Base-by-base conservation (phyloP, 1,140 invertebrate genomes). In the Drosophila lacertosa region DNA sequence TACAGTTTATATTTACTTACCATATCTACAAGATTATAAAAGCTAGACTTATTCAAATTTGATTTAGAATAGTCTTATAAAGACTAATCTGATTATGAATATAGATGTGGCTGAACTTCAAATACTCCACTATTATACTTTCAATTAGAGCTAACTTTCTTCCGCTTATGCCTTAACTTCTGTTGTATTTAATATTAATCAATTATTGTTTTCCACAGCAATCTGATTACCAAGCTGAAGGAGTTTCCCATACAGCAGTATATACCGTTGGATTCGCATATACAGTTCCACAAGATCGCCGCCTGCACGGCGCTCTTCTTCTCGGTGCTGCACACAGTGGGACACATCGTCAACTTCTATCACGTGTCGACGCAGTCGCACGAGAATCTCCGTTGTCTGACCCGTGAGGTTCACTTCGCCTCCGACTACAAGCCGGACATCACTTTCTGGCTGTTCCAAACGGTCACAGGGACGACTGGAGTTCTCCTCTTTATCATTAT, bases 271-370 rank as follows among this genome's bases (percentile, higher is more conserved):
- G 99, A 99, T 91, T 97, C 98, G 0, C 97, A 99, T 75, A 98
- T 99, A 15, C 97, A 98, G 78, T 99, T 99, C 90, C 99, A 99
- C 91, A 99, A 99, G 92, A 98, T 99, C 42, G 98, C 98, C 0
- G 99, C 98, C 0, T 98, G 98, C 81, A 99, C 98, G 0, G 98
- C 98, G 0, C 93, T 99, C 0, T 98, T 99, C 92, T 99, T 99
- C 91, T 97, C 96, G 0, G 91, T 97, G 7, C 93, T 98, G 1
- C 96, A 99, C 82, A 97, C 98, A 0, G 94, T 98, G 22, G 99
- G 99, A 0, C 99, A 99, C 90, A 96, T 99, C 80, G 97, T 99
- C 18, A 99, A 99, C 92, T 99, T 99, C 91, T 99, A 99, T 92
- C 98, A 99, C 88, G 96, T 99, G 0, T 98, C 97, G 1, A 99